phyloP scores from a whole-genome alignment of 2,888 invertebrate species.

The Hypselothyrea guttata region DNA sequence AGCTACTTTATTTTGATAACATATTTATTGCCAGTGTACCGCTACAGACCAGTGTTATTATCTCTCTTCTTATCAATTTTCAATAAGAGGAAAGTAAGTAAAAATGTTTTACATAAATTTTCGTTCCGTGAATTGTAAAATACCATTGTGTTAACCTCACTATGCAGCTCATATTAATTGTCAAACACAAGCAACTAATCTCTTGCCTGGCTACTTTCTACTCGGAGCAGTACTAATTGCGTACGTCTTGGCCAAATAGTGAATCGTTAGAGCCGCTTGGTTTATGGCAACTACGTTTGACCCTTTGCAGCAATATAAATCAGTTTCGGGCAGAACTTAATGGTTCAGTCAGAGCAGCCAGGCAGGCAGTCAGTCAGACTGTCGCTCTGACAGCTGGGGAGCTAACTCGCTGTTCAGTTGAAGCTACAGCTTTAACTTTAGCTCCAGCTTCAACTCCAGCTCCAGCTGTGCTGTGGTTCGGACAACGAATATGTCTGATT shows the following conservation, averaged over 20 bases:
- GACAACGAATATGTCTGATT: conserved; percentile 26
- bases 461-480: conserved; percentile 64
- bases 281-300: conserved; percentile 57
- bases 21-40: too few species aligned
- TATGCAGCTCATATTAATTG: conserved; percentile 3
- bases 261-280: conserved; percentile 44
- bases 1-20: too few species aligned
- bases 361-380: conserved; percentile 15
- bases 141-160: background rate
- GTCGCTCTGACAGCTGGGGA: background rate
- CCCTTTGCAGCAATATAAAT: conserved; percentile 68
- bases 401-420: conserved; percentile 1
- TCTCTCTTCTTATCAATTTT: too few species aligned
- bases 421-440: too few species aligned
- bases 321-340: conserved; percentile 48
- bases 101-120: too few species aligned
- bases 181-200: conserved; percentile 51
- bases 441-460: too few species aligned
- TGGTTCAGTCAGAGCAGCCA: conserved; percentile 20
- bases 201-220: conserved; percentile 37
- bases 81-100: too few species aligned
- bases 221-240: conserved; percentile 50
- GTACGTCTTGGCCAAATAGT: conserved; percentile 49
- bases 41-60: too few species aligned
- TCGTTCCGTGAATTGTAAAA: too few species aligned